phyloP scores from a whole-genome alignment of 2,888 invertebrate genomes.

The Microplitis deprimator region DNA sequence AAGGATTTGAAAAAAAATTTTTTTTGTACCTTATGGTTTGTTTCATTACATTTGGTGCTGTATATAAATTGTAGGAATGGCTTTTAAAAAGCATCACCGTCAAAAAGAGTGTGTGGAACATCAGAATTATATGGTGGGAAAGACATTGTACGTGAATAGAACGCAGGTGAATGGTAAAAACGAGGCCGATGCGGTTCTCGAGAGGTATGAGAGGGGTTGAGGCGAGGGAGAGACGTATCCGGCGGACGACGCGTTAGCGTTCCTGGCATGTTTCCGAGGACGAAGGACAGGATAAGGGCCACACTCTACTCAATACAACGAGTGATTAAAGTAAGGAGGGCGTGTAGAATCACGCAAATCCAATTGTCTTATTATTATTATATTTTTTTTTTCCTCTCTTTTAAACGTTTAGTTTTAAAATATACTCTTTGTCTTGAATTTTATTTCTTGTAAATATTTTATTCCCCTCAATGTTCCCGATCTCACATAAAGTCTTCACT shows the following conservation, averaged over 20 bases:
- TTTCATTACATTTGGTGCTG: neutral
- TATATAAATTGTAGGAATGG: conserved; percentile 11
- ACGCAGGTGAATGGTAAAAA: conserved; percentile 43
- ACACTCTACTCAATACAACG: conserved; percentile 34
- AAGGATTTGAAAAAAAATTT: no score
- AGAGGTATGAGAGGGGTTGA: conserved; percentile 10
- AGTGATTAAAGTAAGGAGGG: conserved; percentile 19
- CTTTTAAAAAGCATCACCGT: conserved; percentile 3
- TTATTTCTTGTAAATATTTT: neutral
- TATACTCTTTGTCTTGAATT: neutral
- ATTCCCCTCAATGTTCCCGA: neutral
- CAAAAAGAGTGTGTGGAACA: neutral
- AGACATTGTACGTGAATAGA: conserved; percentile 33
- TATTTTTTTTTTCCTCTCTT: conserved; percentile 1
- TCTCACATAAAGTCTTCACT: neutral
- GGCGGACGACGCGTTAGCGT: conserved; percentile 28
- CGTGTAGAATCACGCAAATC: conserved; percentile 27
- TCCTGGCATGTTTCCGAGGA: conserved; percentile 30
- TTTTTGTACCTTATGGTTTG: neutral
- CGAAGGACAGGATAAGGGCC: conserved; percentile 37
- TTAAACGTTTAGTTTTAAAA: neutral
- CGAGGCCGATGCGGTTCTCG: conserved; percentile 30
- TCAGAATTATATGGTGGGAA: conserved; percentile 31
- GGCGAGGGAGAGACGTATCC: conserved; percentile 22
- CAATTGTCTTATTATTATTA: neutral